Evolutionary conservation across 1,140 invertebrate species (phyloP).

Genomic region (Nylanderia fulva): DNA sequence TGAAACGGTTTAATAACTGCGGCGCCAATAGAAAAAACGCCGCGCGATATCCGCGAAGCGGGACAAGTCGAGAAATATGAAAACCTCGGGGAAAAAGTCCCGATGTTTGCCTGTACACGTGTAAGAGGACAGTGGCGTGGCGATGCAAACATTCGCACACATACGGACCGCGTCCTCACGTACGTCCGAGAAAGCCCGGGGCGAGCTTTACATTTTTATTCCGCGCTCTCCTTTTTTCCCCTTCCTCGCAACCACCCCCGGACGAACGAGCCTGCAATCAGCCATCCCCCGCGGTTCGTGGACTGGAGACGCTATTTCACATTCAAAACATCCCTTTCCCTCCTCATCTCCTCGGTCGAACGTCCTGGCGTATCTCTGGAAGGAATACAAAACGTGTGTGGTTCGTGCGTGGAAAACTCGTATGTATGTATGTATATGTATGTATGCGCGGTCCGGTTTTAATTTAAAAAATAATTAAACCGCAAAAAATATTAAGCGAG

Average conservation of each 20-base stretch:
- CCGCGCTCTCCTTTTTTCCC: constrained; percentile 65
- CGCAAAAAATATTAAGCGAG: constrained; percentile 78
- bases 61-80: constrained; percentile 50
- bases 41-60: constrained; percentile 14
- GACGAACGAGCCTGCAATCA: constrained; percentile 72
- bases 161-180: constrained; percentile 47
- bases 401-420: constrained; percentile 50
- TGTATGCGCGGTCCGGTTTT: constrained; percentile 63
- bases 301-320: constrained; percentile 73
- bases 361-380: constrained; percentile 74
- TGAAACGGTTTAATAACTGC: constrained; percentile 58
- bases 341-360: constrained; percentile 26
- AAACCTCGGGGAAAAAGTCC: constrained; percentile 37
- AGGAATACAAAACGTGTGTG: constrained; percentile 76
- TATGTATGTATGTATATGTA: neutral
- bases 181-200: constrained; percentile 60
- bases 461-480: constrained; percentile 84
- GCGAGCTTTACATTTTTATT: constrained; percentile 78
- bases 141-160: neutral
- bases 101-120: constrained; percentile 12
- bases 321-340: constrained; percentile 72
- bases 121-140: neutral
- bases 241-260: constrained; percentile 36
- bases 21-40: constrained; percentile 50
- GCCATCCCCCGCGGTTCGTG: constrained; percentile 23